These are phyloP conservation scores for Hassar affinis DNA, from an alignment of 2,113 vertebrate genomes.

Conservation along the genomic window DNA sequence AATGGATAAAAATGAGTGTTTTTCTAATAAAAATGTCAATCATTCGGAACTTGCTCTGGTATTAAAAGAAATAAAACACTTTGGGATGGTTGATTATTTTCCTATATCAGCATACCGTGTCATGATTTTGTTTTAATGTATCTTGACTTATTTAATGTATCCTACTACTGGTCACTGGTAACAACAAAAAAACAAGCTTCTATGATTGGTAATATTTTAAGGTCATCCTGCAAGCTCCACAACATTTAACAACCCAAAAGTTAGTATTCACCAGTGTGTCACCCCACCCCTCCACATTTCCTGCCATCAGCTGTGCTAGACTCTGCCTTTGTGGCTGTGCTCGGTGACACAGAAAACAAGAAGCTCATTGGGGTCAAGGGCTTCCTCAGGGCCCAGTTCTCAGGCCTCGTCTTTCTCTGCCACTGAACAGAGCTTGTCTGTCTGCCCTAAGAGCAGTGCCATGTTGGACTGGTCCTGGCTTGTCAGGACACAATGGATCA, in stretches of 20 bases:
- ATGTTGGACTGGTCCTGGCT: background rate
- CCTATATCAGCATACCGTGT: background rate
- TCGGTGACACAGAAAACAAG: conserved; percentile 38
- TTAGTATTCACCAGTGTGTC: conserved; percentile 6
- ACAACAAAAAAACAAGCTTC: too few relatives aligned
- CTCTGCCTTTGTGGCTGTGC: conserved; percentile 10
- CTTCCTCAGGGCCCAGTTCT: conserved; percentile 15
- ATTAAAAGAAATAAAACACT: background rate
- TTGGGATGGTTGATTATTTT: background rate
- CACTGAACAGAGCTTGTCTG: conserved; percentile 40
- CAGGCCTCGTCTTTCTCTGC: conserved; percentile 12
- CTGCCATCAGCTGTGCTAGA: conserved; percentile 20
- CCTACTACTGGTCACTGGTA: background rate
- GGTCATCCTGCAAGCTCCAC: background rate
- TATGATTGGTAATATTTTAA: background rate
- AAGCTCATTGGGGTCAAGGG: conserved; percentile 26
- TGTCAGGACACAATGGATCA: background rate
- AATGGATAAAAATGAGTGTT: background rate
- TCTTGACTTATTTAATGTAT: too few relatives aligned
- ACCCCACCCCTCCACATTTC: background rate
- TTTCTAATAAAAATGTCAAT: too few relatives aligned
- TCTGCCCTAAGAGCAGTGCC: conserved; percentile 2
- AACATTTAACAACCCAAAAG: background rate
- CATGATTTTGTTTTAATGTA: too few relatives aligned
- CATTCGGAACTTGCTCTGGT: background rate